A percentile compares a stretch with the other conserved stretches of the same genome.
These are phyloP conservation scores for Triplophysa yarkandensis DNA, from an alignment of 2,797 vertebrate species.

Conservation along the genomic window DNA sequence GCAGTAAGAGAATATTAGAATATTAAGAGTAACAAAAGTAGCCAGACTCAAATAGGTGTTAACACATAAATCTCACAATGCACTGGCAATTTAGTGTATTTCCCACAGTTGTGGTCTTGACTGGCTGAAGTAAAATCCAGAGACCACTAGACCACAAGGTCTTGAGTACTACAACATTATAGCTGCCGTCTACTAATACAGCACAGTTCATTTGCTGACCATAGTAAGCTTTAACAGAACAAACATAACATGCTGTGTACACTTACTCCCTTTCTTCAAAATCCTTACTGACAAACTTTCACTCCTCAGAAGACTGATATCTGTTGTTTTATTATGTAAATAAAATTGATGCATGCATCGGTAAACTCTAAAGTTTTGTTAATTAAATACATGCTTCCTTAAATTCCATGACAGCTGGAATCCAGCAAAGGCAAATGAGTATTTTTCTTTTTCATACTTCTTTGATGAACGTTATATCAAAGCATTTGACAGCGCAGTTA, in stretches of 20 bases:
- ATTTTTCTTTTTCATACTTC: background rate
- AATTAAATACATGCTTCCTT: constrained; percentile 81
- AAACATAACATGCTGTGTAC: no score
- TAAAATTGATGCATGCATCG: constrained; percentile 70
- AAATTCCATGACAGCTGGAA: constrained; percentile 78
- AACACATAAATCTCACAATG: no score
- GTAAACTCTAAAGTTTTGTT: constrained; percentile 74
- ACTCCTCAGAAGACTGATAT: constrained; percentile 39
- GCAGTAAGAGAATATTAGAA: no score
- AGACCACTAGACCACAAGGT: no score
- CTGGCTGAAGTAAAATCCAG: no score
- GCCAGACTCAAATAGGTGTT: no score
- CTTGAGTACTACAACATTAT: no score
- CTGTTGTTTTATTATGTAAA: constrained; percentile 63
- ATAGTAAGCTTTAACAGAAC: background rate
- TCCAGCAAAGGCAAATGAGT: constrained; percentile 67
- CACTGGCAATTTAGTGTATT: no score
- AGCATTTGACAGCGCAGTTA: constrained; percentile 76
- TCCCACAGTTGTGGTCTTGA: no score
- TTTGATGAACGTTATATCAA: constrained; percentile 71
- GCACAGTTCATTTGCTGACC: background rate
- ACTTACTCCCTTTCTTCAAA: constrained; percentile 25
- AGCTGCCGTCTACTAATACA: no score
- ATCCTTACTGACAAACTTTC: constrained; percentile 39
- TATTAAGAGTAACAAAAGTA: no score